Evolutionary conservation across 2,797 vertebrate genomes (phyloP).

Genomic region (Microcaecilia unicolor): DNA sequence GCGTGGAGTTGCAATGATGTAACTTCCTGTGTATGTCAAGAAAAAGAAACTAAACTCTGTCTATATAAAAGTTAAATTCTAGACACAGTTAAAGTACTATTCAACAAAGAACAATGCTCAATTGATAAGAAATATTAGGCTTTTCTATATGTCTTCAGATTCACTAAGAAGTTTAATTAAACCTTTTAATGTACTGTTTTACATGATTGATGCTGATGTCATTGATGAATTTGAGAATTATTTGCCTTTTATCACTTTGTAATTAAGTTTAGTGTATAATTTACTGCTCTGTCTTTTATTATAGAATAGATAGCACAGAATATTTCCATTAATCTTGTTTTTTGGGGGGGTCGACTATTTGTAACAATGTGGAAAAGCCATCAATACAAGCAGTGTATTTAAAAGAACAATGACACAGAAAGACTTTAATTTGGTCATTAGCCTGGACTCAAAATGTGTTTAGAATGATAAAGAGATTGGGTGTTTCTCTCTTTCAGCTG

Average conservation of each 20-base stretch:
- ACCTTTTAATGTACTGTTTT: slow-evolving; percentile 8
- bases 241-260: slow-evolving; percentile 16
- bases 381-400: neutral
- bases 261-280: slow-evolving; percentile 21
- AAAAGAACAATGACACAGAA: slow-evolving; percentile 1
- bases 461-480: neutral
- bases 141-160: slow-evolving; percentile 2
- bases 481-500: neutral
- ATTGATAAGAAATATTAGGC: neutral
- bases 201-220: slow-evolving; percentile 13
- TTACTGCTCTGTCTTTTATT: slow-evolving; percentile 14
- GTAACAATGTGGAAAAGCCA: neutral
- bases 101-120: neutral
- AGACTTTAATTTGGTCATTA: slow-evolving; percentile 6
- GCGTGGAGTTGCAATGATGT: no score
- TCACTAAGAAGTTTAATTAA: slow-evolving; percentile 16
- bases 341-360: neutral
- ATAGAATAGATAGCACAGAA: slow-evolving; percentile 9
- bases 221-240: slow-evolving; percentile 5
- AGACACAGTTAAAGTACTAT: neutral
- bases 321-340: slow-evolving; percentile 18
- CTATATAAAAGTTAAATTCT: no score
- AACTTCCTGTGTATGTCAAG: no score
- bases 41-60: no score
- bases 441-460: neutral